A percentile compares a stretch with the other conserved stretches of the same genome.
phyloP scores from a whole-genome alignment of 2,888 invertebrate species.

The Choreutis nemorana region DNA sequence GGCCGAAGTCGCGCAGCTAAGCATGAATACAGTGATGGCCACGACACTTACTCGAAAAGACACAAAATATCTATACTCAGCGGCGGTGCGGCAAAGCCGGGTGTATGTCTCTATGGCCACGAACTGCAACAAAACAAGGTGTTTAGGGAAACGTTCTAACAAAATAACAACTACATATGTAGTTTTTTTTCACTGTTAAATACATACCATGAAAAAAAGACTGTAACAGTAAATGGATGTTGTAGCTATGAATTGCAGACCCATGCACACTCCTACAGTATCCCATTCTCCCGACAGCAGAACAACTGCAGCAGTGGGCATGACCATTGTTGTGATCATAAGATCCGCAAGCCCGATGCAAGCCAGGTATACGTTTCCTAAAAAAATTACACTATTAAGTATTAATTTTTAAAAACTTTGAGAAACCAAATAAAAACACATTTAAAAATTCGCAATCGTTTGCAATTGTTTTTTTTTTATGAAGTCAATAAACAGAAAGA shows the following conservation, averaged over 20 bases:
- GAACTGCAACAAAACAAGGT: conserved; percentile 22
- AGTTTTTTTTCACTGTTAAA: neutral
- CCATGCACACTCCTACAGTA: conserved; percentile 66
- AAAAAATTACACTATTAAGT: no score
- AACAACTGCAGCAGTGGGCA: conserved; percentile 74
- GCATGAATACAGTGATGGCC: conserved; percentile 62
- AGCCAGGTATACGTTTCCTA: conserved; percentile 79
- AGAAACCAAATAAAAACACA: no score
- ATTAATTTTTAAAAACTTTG: no score
- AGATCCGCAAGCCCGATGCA: conserved; percentile 78
- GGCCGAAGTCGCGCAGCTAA: conserved; percentile 63
- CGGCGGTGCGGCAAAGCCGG: conserved; percentile 58
- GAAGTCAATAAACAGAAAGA: no score
- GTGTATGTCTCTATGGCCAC: conserved; percentile 74
- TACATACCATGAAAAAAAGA: conserved; percentile 53
- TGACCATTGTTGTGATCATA: conserved; percentile 71
- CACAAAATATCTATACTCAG: conserved; percentile 47
- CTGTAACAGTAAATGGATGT: conserved; percentile 67
- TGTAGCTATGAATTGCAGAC: conserved; percentile 72
- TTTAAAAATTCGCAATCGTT: no score
- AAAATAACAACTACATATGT: neutral
- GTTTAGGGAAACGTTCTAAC: neutral
- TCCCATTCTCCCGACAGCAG: conserved; percentile 72
- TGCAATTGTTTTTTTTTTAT: no score
- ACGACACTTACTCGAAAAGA: conserved; percentile 54